Conservation (phyloP, 2,797 vertebrate species). For the Mus minutoides region DNA sequence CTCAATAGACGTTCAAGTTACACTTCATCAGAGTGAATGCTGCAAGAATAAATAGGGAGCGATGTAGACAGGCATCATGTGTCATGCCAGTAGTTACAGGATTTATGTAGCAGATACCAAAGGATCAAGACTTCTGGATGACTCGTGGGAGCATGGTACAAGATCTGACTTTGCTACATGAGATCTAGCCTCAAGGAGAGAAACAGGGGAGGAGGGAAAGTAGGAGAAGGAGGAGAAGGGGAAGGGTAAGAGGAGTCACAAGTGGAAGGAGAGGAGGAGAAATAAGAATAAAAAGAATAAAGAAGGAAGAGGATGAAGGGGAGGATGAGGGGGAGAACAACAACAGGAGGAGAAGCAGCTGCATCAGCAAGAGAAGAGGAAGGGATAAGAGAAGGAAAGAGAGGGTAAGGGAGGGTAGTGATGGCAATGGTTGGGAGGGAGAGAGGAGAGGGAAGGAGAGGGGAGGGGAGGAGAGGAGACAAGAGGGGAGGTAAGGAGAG, state of each 20-base stretch:
- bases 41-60: background rate
- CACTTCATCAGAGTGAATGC: background rate
- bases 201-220: background rate
- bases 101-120: background rate
- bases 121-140: background rate
- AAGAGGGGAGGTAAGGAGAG: background rate
- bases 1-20: background rate
- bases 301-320: accelerated
- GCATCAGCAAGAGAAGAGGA: background rate
- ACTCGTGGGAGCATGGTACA: background rate
- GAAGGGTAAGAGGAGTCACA: too few species aligned
- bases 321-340: background rate
- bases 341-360: background rate
- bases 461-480: background rate
- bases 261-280: background rate
- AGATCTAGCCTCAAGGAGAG: background rate
- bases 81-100: background rate
- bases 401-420: too few species aligned
- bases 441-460: background rate
- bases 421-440: background rate
- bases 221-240: background rate
- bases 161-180: too few species aligned
- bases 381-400: background rate
- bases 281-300: background rate
- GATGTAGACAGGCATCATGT: background rate